Evolutionary conservation across 2,797 vertebrate species (phyloP).

Genomic region (Helicolenus hilgendorfi): DNA sequence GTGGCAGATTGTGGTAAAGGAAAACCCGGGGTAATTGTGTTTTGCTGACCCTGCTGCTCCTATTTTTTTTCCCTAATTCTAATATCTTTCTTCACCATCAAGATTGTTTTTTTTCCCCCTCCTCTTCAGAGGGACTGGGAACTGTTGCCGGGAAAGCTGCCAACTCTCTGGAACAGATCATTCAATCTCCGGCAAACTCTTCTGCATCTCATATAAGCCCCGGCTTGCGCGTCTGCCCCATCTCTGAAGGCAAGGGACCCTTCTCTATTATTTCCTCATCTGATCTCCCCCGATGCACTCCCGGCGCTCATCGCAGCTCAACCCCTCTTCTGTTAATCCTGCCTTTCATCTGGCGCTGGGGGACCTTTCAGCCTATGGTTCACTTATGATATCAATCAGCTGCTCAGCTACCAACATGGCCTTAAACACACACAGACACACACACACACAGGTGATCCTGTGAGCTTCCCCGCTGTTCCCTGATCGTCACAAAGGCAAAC

Average conservation of each 20-base stretch:
- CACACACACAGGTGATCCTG: slow-evolving; percentile 5
- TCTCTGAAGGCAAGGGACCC: slow-evolving; percentile 69
- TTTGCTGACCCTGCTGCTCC: slow-evolving; percentile 52
- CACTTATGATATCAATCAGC: slow-evolving; percentile 80
- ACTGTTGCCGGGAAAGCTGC: slow-evolving; percentile 71
- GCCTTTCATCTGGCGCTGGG: slow-evolving; percentile 79
- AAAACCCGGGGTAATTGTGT: slow-evolving; percentile 44
- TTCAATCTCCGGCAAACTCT: slow-evolving; percentile 75
- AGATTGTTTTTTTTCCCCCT: slow-evolving; percentile 56
- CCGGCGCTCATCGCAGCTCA: slow-evolving; percentile 70
- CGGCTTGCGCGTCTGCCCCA: slow-evolving; percentile 29
- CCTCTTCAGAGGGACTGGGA: slow-evolving; percentile 60
- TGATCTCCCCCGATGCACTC: slow-evolving; percentile 80
- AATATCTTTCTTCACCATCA: slow-evolving; percentile 61
- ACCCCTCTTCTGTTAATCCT: slow-evolving; percentile 81
- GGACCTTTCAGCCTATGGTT: slow-evolving; percentile 78
- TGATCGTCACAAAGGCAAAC: slow-evolving; percentile 31
- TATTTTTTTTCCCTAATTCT: slow-evolving; percentile 54
- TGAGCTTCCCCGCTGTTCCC: slow-evolving; percentile 8
- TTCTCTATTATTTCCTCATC: slow-evolving; percentile 85
- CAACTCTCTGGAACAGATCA: slow-evolving; percentile 79
- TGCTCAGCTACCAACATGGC: slow-evolving; percentile 55
- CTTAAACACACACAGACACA: slow-evolving; percentile 1
- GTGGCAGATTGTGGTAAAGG: slow-evolving; percentile 5
- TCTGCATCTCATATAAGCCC: slow-evolving; percentile 76